Conservation (phyloP, 2,888 invertebrate genomes). For the Aporophyla lueneburgensis region DNA sequence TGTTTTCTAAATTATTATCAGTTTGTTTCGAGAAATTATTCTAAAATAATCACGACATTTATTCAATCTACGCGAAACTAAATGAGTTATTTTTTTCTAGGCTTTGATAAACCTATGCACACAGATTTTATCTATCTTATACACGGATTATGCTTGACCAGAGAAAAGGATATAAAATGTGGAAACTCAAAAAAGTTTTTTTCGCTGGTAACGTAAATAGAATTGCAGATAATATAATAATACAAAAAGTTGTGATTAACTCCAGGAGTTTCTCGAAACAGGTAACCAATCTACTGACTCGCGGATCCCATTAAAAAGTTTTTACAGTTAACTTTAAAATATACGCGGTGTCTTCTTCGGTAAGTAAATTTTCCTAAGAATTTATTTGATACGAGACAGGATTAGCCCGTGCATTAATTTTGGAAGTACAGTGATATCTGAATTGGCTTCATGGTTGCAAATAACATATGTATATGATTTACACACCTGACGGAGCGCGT, state of each 20-base stretch:
- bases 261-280: constrained; percentile 46
- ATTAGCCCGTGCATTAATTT: not conserved
- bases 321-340: constrained; percentile 38
- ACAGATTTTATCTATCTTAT: too few relatives aligned
- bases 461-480: not conserved
- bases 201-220: constrained; percentile 8
- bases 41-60: not conserved
- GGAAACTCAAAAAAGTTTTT: not conserved
- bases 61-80: not conserved
- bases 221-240: constrained; percentile 33
- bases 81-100: not conserved
- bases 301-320: constrained; percentile 52
- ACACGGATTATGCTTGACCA: too few relatives aligned
- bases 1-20: not conserved
- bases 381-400: constrained; percentile 14
- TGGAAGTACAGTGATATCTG: not conserved
- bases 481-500: not conserved
- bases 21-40: not conserved
- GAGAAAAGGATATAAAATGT: not conserved
- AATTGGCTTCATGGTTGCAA: not conserved
- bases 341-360: constrained; percentile 12
- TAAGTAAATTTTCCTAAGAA: constrained; percentile 3
- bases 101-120: not conserved
- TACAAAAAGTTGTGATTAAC: constrained; percentile 38
- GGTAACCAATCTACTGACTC: constrained; percentile 43